phyloP scores from a whole-genome alignment of 2,113 vertebrate species.

The Microtus ochrogaster region DNA sequence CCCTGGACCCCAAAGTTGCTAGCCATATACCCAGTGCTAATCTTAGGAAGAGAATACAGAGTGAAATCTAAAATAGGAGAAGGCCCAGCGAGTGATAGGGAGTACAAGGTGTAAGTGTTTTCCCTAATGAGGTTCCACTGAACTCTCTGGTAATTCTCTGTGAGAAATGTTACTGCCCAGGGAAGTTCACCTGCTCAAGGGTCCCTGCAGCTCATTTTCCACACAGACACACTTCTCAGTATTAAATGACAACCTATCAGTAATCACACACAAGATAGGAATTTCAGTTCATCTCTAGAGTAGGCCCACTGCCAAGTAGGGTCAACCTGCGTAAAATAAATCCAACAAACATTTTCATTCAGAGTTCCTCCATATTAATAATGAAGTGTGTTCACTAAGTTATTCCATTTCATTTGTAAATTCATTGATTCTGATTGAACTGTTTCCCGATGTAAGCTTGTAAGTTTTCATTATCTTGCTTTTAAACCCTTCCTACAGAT shows the following conservation, averaged over 20 bases:
- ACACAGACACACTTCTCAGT: background rate
- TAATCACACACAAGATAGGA: background rate
- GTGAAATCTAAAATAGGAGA: background rate
- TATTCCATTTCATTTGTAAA: constrained; percentile 22
- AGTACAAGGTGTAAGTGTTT: background rate
- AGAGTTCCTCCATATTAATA: background rate
- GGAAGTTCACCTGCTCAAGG: background rate
- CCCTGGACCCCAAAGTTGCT: background rate
- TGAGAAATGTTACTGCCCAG: background rate
- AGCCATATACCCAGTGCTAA: background rate
- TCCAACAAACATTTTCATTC: background rate
- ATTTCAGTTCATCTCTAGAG: background rate
- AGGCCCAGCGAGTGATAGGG: background rate
- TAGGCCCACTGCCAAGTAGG: background rate
- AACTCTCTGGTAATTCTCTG: background rate
- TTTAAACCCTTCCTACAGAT: background rate
- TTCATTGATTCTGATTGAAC: background rate
- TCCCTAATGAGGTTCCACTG: too few relatives aligned
- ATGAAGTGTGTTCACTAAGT: background rate
- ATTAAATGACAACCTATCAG: background rate
- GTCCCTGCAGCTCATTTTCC: background rate
- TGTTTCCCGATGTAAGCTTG: background rate
- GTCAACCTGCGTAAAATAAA: background rate
- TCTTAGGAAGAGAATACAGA: background rate
- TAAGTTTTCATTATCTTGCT: background rate